These are phyloP conservation scores for Drosophila nasuta DNA, from an alignment of 1,140 invertebrate species.

Conservation along the genomic window DNA sequence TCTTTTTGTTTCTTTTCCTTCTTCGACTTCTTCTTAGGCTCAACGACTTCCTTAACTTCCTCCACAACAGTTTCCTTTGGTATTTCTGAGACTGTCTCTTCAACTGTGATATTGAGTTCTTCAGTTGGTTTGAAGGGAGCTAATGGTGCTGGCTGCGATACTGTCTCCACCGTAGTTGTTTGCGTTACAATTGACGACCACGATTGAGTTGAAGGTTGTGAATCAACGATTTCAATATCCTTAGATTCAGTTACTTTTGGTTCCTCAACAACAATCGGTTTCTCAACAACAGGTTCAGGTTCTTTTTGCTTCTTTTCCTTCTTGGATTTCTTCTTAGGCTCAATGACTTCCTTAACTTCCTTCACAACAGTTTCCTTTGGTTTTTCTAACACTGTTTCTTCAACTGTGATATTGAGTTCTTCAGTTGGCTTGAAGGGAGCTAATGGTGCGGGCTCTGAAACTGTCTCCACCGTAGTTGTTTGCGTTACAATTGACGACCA, in stretches of 20 bases:
- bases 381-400: conserved; percentile 8
- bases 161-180: neutral
- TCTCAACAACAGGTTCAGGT: neutral
- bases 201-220: neutral
- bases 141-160: neutral
- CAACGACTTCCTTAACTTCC: neutral
- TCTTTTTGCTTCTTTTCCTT: no score
- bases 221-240: neutral
- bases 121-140: conserved; percentile 20
- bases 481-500: conserved; percentile 52
- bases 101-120: neutral
- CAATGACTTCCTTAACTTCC: neutral
- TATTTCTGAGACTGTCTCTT: neutral
- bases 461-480: conserved; percentile 1
- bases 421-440: conserved; percentile 20
- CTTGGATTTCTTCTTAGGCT: neutral
- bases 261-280: neutral
- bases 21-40: no score
- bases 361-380: neutral
- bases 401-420: conserved; percentile 12
- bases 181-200: neutral
- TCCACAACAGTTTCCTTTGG: neutral
- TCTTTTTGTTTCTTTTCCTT: no score
- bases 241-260: neutral
- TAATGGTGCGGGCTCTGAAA: conserved; percentile 4